Conservation (phyloP, 1,140 invertebrate species). For the Trachelipus rathkii region DNA sequence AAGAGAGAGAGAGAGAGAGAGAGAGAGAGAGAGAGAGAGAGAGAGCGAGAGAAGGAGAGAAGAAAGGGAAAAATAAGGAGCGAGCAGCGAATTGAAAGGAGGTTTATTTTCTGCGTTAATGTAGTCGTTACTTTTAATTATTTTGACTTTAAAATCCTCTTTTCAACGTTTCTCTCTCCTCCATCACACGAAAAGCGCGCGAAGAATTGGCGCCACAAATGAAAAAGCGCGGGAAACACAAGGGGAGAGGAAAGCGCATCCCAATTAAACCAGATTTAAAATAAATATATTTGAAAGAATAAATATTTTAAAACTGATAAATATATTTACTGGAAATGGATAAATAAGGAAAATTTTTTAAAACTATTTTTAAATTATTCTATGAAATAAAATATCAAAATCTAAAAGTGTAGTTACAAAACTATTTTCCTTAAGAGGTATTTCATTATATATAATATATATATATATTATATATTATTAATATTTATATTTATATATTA, state of each 20-base stretch:
- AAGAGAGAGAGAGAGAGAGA: too few species aligned
- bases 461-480: too few species aligned
- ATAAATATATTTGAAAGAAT: background rate
- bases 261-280: conserved; percentile 5
- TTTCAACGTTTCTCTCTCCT: background rate
- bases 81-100: background rate
- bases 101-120: background rate
- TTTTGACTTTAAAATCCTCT: conserved; percentile 4
- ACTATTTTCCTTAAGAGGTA: too few species aligned
- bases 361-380: background rate
- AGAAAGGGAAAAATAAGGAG: background rate
- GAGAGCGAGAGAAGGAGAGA: background rate
- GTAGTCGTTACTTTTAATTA: background rate
- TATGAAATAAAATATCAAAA: too few species aligned
- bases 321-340: background rate
- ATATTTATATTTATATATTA: too few species aligned
- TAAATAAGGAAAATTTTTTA: background rate
- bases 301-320: background rate
- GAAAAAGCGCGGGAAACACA: background rate
- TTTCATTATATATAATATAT: too few species aligned
- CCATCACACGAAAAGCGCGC: background rate
- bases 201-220: too few species aligned
- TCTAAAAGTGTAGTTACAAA: too few species aligned
- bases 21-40: background rate
- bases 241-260: background rate